Percentiles rank a stretch among this genome's conserved stretches.
These are phyloP conservation scores for Drosophila bocki DNA, from an alignment of 1,140 invertebrate genomes.

Conservation along the genomic window DNA sequence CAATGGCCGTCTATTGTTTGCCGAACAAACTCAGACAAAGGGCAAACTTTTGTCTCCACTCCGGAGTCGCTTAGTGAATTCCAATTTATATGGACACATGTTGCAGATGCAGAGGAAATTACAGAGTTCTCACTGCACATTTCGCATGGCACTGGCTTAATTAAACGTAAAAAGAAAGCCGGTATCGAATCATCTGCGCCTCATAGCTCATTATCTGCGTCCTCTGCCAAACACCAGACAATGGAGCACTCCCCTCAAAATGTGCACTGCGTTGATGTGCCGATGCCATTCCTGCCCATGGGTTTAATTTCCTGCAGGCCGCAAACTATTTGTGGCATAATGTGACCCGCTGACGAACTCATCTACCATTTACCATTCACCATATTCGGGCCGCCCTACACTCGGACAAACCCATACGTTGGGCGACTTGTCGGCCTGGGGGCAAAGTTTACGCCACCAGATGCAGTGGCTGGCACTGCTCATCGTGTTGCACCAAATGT, in stretches of 20 bases:
- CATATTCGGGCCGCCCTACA: constrained; percentile 29
- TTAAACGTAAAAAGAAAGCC: constrained; percentile 51
- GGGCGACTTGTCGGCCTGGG: constrained; percentile 42
- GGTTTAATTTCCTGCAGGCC: constrained; percentile 75
- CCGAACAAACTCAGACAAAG: constrained; percentile 59
- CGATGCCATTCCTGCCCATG: constrained; percentile 55
- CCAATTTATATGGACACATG: constrained; percentile 46
- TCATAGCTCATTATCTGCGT: constrained; percentile 50
- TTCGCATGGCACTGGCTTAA: constrained; percentile 54
- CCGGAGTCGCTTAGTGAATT: constrained; percentile 49
- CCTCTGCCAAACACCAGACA: constrained; percentile 39
- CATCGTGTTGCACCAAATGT: constrained; percentile 73
- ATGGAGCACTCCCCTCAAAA: constrained; percentile 64
- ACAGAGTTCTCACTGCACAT: constrained; percentile 64
- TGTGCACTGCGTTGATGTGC: constrained; percentile 32
- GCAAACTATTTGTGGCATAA: constrained; percentile 63
- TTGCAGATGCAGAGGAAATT: constrained; percentile 74
- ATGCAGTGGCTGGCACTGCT: constrained; percentile 23
- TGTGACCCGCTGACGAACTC: constrained; percentile 43
- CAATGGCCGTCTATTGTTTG: constrained; percentile 73
- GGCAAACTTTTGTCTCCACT: constrained; percentile 51
- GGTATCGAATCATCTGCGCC: constrained; percentile 22
- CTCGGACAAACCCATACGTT: constrained; percentile 58
- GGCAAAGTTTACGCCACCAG: constrained; percentile 10
- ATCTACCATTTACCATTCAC: constrained; percentile 3